Base-by-base conservation (phyloP, 2,797 vertebrate species). In the Bufotes viridis region DNA sequence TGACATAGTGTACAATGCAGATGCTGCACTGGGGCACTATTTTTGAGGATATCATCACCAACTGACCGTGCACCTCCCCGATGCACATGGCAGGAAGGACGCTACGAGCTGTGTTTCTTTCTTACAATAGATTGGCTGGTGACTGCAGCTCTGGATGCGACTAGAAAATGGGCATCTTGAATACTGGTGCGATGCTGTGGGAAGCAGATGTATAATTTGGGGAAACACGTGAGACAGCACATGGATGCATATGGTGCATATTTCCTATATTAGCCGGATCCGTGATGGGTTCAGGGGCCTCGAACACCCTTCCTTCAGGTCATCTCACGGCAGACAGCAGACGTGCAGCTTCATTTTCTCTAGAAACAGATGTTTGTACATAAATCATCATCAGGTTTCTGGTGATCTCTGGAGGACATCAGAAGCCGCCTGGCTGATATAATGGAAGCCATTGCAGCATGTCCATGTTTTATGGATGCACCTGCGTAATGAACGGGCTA, bases 391-490 rank as follows among this genome's bases (percentile, higher is more conserved):
- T 53, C 63, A 72, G 29, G 69, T 82, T 78, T n/a, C 81, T 49
- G 4, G 81, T 5, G 63, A 15, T 74, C 82, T 84, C 67, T 42
- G 20, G 18, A 72, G 81, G 74, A 74, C 53, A 20, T 72, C 53
- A 84, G 67, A 57, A 57, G 34, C 9, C 29, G 53, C 82, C 67
- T 84, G 82, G 67, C 58, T 70, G 42, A 84, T 63, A 49, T 78
- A 78, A 49, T 24, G 60, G 34, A 26, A 63, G 1, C n/a, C 75
- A 86, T 53, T 76, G 78, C 61, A 78, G 75, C 57, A 55, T 53
- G 76, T 20, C 61, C 84, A 79, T 86, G 84, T 69, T 79, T 86
- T 86, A 86, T 86, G 79, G 75, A 86, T 86, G 76, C 26, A 29
- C 49, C 60, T n/a, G n/a, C 49, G 76, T 69, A 86, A 86, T 86